phyloP scores from a whole-genome alignment of 2,113 vertebrate species.

The Albula glossodonta region DNA sequence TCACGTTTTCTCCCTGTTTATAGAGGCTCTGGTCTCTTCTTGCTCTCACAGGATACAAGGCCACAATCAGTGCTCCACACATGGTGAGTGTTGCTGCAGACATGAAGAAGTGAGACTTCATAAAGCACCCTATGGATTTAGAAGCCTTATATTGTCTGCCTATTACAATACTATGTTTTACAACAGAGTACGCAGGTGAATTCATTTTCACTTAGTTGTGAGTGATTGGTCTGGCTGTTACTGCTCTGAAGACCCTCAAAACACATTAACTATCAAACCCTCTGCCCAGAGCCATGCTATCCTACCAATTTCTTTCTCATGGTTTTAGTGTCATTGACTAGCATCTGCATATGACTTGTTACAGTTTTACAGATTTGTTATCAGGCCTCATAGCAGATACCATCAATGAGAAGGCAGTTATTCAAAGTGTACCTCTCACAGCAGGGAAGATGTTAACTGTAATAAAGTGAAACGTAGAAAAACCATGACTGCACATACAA shows the following conservation, averaged over 20 bases:
- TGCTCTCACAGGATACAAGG: conserved; percentile 78
- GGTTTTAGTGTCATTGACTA: background rate
- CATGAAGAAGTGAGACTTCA: background rate
- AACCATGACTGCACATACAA: too few species aligned
- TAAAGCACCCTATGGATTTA: background rate
- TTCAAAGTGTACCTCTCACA: background rate
- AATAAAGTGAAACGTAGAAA: too few species aligned
- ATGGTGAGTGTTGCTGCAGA: conserved; percentile 75
- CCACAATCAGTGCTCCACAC: conserved; percentile 89
- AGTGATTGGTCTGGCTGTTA: background rate
- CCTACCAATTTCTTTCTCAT: background rate
- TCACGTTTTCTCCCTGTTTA: too few species aligned
- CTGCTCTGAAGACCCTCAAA: background rate
- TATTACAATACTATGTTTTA: too few species aligned
- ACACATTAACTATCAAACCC: background rate
- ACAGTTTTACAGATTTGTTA: background rate
- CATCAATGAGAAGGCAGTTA: background rate
- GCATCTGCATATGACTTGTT: background rate
- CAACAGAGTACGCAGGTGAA: too few species aligned
- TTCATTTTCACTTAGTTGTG: background rate
- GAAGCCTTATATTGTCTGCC: background rate
- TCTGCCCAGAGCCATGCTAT: background rate
- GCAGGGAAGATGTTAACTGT: background rate
- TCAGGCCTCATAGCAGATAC: background rate
- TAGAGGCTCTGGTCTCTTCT: conserved; percentile 7